Evolutionary conservation across 64 coral and sea anemone species (phyloP).

Genomic region (Catalaphyllia jardinei): DNA sequence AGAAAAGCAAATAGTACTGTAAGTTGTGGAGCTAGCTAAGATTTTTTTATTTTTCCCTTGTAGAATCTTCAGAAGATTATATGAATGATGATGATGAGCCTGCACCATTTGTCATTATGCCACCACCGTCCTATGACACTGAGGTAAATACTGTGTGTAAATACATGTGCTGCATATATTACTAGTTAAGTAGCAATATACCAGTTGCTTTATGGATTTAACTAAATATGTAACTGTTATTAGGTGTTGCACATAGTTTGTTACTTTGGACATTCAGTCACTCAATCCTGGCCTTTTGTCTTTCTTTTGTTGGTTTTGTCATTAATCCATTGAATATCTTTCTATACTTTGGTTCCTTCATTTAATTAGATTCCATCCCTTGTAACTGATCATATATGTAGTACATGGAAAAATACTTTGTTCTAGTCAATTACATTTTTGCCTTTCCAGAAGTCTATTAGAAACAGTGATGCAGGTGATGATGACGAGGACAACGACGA

Average conservation of each 20-base stretch:
- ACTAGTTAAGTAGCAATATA: too few relatives aligned
- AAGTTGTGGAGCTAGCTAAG: neutral
- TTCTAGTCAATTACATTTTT: neutral
- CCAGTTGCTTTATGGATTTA: too few relatives aligned
- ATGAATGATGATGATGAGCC: slow-evolving; percentile 71
- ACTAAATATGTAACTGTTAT: too few relatives aligned
- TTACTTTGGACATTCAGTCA: too few relatives aligned
- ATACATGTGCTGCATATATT: neutral
- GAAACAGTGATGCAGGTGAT: slow-evolving; percentile 40
- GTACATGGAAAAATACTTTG: neutral
- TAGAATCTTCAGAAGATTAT: slow-evolving; percentile 18
- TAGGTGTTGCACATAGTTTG: neutral
- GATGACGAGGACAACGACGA: slow-evolving; percentile 47
- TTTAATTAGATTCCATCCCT: too few relatives aligned
- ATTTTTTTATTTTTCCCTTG: neutral
- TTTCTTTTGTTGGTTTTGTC: too few relatives aligned
- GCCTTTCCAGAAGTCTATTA: slow-evolving; percentile 7
- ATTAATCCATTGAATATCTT: too few relatives aligned
- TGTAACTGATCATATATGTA: too few relatives aligned
- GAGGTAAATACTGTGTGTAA: neutral
- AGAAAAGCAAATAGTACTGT: neutral
- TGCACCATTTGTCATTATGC: slow-evolving; percentile 92
- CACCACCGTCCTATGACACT: slow-evolving; percentile 31
- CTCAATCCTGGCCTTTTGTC: too few relatives aligned
- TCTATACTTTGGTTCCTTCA: too few relatives aligned